phyloP scores from a whole-genome alignment of 2,113 vertebrate species.

The Motacilla alba region DNA sequence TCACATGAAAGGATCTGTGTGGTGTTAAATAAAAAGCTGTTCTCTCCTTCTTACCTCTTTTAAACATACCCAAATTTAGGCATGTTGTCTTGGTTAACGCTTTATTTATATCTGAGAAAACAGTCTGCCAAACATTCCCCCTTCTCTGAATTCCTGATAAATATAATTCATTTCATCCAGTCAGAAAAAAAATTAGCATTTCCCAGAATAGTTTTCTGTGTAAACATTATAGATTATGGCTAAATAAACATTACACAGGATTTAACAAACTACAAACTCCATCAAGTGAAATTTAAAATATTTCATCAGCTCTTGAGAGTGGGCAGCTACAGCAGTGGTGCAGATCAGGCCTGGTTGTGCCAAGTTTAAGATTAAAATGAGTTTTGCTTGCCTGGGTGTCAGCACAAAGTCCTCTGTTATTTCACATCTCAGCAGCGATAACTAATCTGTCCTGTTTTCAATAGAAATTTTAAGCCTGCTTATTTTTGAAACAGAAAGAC shows the following conservation, averaged over 20 bases:
- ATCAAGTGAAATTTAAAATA: not conserved
- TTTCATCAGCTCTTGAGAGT: not conserved
- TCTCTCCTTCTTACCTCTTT: not conserved
- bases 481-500: not conserved
- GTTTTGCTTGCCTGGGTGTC: not conserved
- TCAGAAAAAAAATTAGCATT: not conserved
- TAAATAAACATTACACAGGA: constrained; percentile 36
- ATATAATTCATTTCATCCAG: constrained; percentile 35
- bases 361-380: not conserved
- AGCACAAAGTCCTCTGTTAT: not conserved
- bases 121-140: constrained; percentile 22
- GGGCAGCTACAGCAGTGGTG: not conserved
- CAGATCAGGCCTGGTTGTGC: not conserved
- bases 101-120: constrained; percentile 49
- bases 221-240: constrained; percentile 9
- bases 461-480: not conserved
- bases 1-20: not conserved
- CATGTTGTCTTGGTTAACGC: constrained; percentile 7
- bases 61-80: constrained; percentile 47
- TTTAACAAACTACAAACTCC: not conserved
- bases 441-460: constrained; percentile 4
- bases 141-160: constrained; percentile 41
- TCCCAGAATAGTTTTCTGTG: constrained; percentile 33
- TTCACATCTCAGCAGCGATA: not conserved
- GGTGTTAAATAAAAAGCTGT: not conserved